phyloP scores from a whole-genome alignment of 2,113 vertebrate genomes.

The Tachysurus fulvidraco region DNA sequence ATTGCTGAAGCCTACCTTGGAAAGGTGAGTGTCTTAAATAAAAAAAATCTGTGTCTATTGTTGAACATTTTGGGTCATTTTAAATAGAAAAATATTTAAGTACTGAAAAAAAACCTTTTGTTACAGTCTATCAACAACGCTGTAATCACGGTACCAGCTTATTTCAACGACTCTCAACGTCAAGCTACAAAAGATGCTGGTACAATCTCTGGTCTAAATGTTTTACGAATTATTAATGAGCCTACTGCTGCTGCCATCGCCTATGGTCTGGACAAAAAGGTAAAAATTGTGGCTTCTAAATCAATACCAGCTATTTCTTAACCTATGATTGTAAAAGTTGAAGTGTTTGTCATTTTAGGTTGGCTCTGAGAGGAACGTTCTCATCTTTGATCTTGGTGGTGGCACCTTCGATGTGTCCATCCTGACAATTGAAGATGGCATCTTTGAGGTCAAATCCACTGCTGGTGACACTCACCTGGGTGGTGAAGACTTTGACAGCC shows the following conservation, averaged over 20 bases:
- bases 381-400: slow-evolving; percentile 93
- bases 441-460: slow-evolving; percentile 79
- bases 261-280: slow-evolving; percentile 78
- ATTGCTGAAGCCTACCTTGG: slow-evolving; percentile 80
- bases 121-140: slow-evolving; percentile 73
- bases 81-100: not conserved
- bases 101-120: not conserved
- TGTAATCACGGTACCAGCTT: slow-evolving; percentile 77
- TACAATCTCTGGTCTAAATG: slow-evolving; percentile 77
- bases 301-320: not conserved
- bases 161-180: slow-evolving; percentile 80
- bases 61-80: slow-evolving; percentile 30
- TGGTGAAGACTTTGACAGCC: slow-evolving; percentile 78
- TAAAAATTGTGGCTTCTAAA: slow-evolving; percentile 22
- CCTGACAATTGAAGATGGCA: slow-evolving; percentile 74
- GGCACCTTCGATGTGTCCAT: slow-evolving; percentile 88
- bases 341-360: slow-evolving; percentile 60
- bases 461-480: slow-evolving; percentile 79
- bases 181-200: slow-evolving; percentile 79
- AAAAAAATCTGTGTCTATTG: slow-evolving; percentile 25
- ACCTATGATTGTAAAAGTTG: not conserved
- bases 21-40: slow-evolving; percentile 62
- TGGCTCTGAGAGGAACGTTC: slow-evolving; percentile 84
- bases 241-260: slow-evolving; percentile 80
- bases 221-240: slow-evolving; percentile 78